These are phyloP conservation scores for Eristalis tenax DNA, from an alignment of 2,888 invertebrate genomes.

Conservation along the genomic window DNA sequence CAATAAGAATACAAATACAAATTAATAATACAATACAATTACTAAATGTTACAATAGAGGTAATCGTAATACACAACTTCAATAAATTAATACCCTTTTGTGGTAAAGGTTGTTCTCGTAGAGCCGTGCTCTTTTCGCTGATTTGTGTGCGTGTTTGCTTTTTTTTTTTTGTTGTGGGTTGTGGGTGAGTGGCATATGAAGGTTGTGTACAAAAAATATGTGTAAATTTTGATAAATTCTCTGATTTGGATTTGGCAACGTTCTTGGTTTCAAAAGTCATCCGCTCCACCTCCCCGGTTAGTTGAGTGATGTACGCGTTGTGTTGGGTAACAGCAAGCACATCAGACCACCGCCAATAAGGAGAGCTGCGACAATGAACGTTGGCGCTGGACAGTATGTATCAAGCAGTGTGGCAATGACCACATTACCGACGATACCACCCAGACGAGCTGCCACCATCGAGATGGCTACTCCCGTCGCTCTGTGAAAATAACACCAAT, in stretches of 20 bases:
- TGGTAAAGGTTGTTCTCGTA: conserved; percentile 51
- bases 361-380: conserved; percentile 93
- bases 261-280: conserved; percentile 32
- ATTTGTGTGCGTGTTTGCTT: not conserved
- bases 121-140: conserved; percentile 7
- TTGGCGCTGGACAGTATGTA: conserved; percentile 94
- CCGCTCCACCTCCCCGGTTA: conserved; percentile 69
- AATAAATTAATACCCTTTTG: conserved; percentile 69
- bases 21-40: conserved; percentile 57
- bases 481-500: conserved; percentile 80
- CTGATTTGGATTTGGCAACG: conserved; percentile 62
- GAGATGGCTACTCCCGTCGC: conserved; percentile 95
- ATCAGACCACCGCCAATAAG: conserved; percentile 93
- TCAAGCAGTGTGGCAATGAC: conserved; percentile 94
- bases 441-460: conserved; percentile 93
- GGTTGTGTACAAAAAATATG: conserved; percentile 9
- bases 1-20: conserved; percentile 36
- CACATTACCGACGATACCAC: conserved; percentile 89
- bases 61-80: conserved; percentile 62
- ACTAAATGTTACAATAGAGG: conserved; percentile 63
- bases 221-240: conserved; percentile 64
- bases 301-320: conserved; percentile 88
- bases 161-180: conserved; percentile 7
- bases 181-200: not conserved
- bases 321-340: conserved; percentile 94